Conservation (phyloP, 30 jellyfish, hydroid and myxozoan species). For the Cassiopea xamachana region DNA sequence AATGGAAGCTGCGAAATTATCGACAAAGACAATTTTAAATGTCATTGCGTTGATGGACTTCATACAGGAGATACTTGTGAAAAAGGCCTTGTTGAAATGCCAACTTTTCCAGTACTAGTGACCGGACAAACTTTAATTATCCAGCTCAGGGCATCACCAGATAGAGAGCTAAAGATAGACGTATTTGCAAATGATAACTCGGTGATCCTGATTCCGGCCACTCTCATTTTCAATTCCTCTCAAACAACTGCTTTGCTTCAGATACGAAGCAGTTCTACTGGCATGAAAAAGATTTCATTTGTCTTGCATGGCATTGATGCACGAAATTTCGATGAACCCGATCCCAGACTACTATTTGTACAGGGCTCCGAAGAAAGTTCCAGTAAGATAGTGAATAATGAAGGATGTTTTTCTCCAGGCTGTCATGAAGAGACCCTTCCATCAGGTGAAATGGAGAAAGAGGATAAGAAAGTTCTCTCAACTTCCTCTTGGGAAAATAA, state of each 20-base stretch:
- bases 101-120: slow-evolving; percentile 39
- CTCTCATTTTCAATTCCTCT: slow-evolving; percentile 25
- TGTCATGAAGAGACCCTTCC: background rate
- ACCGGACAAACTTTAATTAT: background rate
- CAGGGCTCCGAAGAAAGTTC: background rate
- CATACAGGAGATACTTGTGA: slow-evolving; percentile 56
- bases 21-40: slow-evolving; percentile 22
- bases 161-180: slow-evolving; percentile 12
- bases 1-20: slow-evolving; percentile 37
- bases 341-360: slow-evolving; percentile 33
- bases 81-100: slow-evolving; percentile 50
- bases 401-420: slow-evolving; percentile 40
- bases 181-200: slow-evolving; percentile 6
- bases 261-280: background rate
- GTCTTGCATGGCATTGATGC: slow-evolving; percentile 43
- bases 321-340: slow-evolving; percentile 2
- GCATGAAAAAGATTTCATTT: slow-evolving; percentile 34
- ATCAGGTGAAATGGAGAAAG: background rate
- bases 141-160: slow-evolving; percentile 58
- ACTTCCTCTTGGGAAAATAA: slow-evolving; percentile 45
- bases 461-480: background rate
- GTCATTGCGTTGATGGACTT: slow-evolving; percentile 51
- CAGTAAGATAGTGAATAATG: slow-evolving; percentile 9
- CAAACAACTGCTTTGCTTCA: background rate
- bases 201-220: slow-evolving; percentile 22